These are phyloP conservation scores for Oncorhynchus kisutch DNA, from an alignment of 2,113 vertebrate genomes.

Conservation along the genomic window DNA sequence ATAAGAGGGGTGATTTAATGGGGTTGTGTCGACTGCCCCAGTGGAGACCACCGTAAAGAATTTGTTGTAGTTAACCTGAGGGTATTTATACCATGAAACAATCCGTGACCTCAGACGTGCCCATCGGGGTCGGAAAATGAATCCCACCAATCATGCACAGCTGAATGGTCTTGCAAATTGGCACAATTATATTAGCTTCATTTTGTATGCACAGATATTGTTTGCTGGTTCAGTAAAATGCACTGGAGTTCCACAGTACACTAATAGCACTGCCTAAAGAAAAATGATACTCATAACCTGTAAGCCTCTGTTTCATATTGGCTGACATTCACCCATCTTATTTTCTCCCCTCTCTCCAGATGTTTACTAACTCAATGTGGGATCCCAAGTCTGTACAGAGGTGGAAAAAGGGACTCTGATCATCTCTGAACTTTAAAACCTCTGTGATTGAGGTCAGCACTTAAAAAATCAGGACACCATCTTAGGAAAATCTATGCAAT, in stretches of 20 bases:
- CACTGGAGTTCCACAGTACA: neutral
- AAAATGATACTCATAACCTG: neutral
- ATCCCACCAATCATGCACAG: neutral
- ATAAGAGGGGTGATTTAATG: neutral
- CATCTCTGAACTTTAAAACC: conserved; percentile 54
- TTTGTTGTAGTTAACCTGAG: neutral
- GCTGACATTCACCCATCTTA: neutral
- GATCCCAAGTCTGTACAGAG: conserved; percentile 15
- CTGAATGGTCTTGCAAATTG: neutral
- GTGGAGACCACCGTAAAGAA: neutral
- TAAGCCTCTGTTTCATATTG: neutral
- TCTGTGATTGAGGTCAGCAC: conserved; percentile 5
- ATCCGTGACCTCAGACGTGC: neutral
- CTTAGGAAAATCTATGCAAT: conserved; percentile 27
- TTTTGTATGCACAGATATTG: neutral
- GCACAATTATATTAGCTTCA: neutral
- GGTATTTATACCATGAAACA: neutral
- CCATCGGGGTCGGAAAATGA: neutral
- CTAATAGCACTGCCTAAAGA: neutral
- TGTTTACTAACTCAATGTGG: conserved; percentile 40
- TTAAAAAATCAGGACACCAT: conserved; percentile 7
- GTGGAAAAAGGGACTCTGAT: conserved; percentile 27
- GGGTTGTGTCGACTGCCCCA: neutral
- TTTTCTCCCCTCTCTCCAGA: conserved; percentile 36
- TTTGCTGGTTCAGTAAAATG: too few relatives aligned